Base-by-base conservation (phyloP, 1,140 invertebrate species). In the Harpegnathos saltator region DNA sequence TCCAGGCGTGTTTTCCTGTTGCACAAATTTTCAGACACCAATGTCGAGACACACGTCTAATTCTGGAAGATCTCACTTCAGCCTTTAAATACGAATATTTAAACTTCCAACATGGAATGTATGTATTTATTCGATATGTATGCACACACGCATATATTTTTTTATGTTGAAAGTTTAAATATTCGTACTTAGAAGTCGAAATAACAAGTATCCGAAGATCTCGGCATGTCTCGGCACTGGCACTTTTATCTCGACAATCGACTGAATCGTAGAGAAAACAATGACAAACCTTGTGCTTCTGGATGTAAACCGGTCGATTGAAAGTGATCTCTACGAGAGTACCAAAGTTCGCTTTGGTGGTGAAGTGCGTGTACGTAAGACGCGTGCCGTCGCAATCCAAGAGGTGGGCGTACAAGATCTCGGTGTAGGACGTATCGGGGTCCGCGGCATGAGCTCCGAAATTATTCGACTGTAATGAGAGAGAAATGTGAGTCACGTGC, bases 301-400 rank as follows among this genome's bases (percentile, higher is more conserved):
- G 89, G 96, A 96, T 90, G 96, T 97, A 92, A 96, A 97, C 95
- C 14, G 97, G 96, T 33, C 97, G 93, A 93, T 97, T 97, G 91
- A 97, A 97, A 71, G 95, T 96, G 82, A 98, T 97, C 91, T 97
- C 97, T 69, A 97, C 95, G 81, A 97, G 93, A 50, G 95, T 96
- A 50, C 96, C 94, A 89, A 96, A 92, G 65, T 86, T 89, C 29
- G 91, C 97, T 84, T 96, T 96, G 78, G 95, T 96, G 54, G 97
- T 97, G 90, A 96, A 97, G 92, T 98, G 97, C 11, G 97, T 97
- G 91, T 97, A 97, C 1, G 97, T 97, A 75, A 98, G 95, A 3
- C 97, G 93, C 52, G 96, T 96, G 11, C 96, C 97, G 90, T 97
- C 97, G 33, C 96, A 95, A 93, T 97, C 97, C 82, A 97, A 94